A percentile compares a stretch with the other conserved stretches of the same genome.
phyloP scores from a whole-genome alignment of 2,888 invertebrate genomes.

The Yponomeuta evonymella region DNA sequence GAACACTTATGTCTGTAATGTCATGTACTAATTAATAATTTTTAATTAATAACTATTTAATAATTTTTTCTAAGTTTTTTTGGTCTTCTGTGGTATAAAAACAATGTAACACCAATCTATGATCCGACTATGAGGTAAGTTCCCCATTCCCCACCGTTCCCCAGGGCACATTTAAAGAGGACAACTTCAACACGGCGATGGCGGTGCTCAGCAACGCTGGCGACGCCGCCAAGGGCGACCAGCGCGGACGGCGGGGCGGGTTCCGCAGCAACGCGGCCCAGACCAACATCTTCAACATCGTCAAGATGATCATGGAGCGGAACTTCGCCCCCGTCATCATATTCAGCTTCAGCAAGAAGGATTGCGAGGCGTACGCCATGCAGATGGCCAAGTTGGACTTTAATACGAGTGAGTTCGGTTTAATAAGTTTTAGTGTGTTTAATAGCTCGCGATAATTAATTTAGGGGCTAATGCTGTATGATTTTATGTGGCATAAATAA shows the following conservation, averaged over 20 bases:
- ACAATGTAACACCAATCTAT: background rate
- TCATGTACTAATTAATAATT: too few relatives aligned
- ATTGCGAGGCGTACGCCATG: conserved; percentile 97
- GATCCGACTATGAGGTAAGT: background rate
- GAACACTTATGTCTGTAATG: too few relatives aligned
- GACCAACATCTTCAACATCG: conserved; percentile 96
- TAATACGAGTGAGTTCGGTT: conserved; percentile 81
- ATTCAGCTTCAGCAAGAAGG: conserved; percentile 99
- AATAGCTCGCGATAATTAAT: too few relatives aligned
- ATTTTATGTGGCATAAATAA: too few relatives aligned
- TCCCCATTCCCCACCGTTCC: background rate
- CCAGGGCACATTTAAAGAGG: conserved; percentile 93
- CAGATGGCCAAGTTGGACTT: conserved; percentile 98
- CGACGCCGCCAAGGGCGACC: conserved; percentile 89
- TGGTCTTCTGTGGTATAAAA: too few relatives aligned
- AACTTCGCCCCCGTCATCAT: conserved; percentile 99
- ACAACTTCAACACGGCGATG: conserved; percentile 99
- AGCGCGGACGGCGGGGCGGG: conserved; percentile 85
- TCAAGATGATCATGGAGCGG: conserved; percentile 99
- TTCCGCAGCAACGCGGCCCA: conserved; percentile 77
- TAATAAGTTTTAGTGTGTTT: too few relatives aligned
- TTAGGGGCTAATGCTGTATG: too few relatives aligned
- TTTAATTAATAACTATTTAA: too few relatives aligned
- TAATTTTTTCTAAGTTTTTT: too few relatives aligned
- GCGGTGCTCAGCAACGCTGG: conserved; percentile 87